Conservation (phyloP, 1,140 invertebrate species). For the Chionoecetes opilio region DNA sequence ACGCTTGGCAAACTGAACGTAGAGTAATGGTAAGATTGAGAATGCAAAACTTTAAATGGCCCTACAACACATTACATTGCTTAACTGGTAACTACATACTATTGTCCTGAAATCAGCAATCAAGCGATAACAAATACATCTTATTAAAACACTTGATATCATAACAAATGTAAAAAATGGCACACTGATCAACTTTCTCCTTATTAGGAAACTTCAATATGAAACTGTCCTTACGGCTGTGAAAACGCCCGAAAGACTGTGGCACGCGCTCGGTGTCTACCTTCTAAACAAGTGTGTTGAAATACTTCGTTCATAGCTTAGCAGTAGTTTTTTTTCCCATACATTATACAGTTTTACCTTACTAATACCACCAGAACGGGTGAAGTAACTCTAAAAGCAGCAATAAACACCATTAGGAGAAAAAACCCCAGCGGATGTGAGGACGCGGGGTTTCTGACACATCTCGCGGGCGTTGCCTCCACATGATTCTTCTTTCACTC, state of each 20-base stretch:
- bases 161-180: too few species aligned
- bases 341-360: background rate
- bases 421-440: background rate
- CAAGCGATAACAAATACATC: too few species aligned
- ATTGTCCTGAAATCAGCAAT: too few species aligned
- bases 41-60: too few species aligned
- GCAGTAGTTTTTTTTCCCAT: background rate
- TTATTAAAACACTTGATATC: too few species aligned
- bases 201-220: background rate
- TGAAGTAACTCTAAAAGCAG: background rate
- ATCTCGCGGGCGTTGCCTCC: background rate
- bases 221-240: background rate
- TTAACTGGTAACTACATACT: too few species aligned
- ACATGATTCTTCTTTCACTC: constrained; percentile 9
- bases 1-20: too few species aligned
- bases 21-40: too few species aligned
- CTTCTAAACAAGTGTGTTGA: background rate
- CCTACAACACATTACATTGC: too few species aligned
- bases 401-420: background rate
- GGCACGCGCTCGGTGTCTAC: background rate
- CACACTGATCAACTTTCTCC: background rate
- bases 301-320: background rate
- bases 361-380: background rate
- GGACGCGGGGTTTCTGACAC: background rate
- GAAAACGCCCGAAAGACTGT: background rate